A percentile compares a stretch with the other conserved stretches of the same genome.
Conservation (phyloP, 2,113 vertebrate species). For the Acrocephalus arundinaceus region DNA sequence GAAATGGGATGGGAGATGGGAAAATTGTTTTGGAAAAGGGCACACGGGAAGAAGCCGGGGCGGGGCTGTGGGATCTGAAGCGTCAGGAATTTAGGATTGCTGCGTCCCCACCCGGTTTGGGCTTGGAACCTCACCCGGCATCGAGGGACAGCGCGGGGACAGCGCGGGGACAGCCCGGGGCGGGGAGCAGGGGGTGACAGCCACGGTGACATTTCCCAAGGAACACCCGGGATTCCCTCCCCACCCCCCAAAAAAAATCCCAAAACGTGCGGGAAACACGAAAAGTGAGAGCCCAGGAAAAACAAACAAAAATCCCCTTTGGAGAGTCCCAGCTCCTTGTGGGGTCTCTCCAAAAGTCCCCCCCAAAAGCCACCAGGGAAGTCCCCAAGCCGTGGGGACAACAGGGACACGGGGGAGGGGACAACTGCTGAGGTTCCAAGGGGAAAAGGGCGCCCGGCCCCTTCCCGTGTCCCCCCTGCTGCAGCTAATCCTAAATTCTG, state of each 20-base stretch:
- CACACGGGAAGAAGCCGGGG: neutral
- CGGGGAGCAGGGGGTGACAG: neutral
- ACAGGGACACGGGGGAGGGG: neutral
- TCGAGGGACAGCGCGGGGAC: neutral
- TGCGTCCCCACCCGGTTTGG: neutral
- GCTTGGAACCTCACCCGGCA: slow-evolving; percentile 23
- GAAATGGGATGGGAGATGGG: too few relatives aligned
- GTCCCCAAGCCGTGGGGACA: neutral
- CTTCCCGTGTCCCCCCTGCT: slow-evolving; percentile 6
- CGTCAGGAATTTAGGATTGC: slow-evolving; percentile 72
- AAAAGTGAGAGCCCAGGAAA: neutral
- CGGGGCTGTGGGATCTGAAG: neutral
- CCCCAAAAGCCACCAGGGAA: neutral
- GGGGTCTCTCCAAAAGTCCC: neutral
- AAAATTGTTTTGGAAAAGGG: too few relatives aligned
- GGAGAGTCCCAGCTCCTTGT: too few relatives aligned
- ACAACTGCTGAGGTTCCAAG: slow-evolving; percentile 28
- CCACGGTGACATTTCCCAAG: neutral
- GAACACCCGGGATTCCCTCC: neutral
- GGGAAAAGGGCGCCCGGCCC: neutral
- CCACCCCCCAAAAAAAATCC: neutral
- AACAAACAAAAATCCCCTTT: too few relatives aligned
- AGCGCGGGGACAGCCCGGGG: neutral
- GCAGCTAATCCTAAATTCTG: slow-evolving; percentile 80
- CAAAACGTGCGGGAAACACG: fast-evolving